A percentile compares a stretch with the other conserved stretches of the same genome.
Conservation (phyloP, 1,140 invertebrate species). For the Drosophila bocki region DNA sequence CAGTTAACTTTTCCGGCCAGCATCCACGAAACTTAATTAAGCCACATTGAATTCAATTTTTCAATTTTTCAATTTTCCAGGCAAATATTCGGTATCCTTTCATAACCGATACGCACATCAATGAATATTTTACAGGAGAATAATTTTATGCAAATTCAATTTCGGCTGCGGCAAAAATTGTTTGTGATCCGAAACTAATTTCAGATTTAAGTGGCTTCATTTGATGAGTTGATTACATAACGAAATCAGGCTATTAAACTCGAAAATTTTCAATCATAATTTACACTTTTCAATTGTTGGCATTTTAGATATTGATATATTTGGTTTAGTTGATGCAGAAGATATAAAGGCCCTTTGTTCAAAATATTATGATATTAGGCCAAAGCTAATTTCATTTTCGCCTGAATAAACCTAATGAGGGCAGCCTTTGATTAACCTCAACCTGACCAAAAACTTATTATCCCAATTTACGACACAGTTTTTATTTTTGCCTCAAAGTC, state of each 20-base stretch:
- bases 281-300: background rate
- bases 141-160: conserved; percentile 24
- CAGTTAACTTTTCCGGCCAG: conserved; percentile 6
- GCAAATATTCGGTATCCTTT: conserved; percentile 1
- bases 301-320: background rate
- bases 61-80: conserved; percentile 25
- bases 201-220: conserved; percentile 14
- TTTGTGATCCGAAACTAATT: conserved; percentile 29
- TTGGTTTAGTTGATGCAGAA: background rate
- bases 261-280: background rate
- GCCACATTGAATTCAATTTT: conserved; percentile 30
- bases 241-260: background rate
- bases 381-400: conserved; percentile 7
- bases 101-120: conserved; percentile 3
- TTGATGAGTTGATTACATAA: conserved; percentile 7
- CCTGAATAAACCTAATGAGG: conserved; percentile 6
- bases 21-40: conserved; percentile 20
- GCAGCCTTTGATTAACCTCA: background rate
- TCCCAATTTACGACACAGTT: background rate
- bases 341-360: background rate
- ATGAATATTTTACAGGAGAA: conserved; percentile 6
- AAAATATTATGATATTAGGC: background rate
- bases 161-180: conserved; percentile 4
- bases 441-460: background rate
- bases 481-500: conserved; percentile 38